Base-by-base conservation (phyloP, 2,888 invertebrate species). In the Lycophotia porphyrea region DNA sequence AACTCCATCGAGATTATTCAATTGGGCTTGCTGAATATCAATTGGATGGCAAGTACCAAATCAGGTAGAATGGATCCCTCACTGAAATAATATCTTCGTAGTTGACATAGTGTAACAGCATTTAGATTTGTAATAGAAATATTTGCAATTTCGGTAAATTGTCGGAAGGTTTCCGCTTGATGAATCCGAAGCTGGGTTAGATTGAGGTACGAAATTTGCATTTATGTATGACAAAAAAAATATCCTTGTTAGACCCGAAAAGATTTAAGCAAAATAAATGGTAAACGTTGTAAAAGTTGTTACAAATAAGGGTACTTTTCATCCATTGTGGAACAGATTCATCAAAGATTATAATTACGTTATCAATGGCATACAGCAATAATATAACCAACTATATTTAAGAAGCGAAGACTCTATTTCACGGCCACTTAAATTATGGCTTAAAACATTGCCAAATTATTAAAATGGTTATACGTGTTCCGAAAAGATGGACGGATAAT, bases 1-100 rank as follows among this genome's bases (percentile, higher is more conserved):
- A 88, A 91, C 89, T 90, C 88, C 84, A 87, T 88, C 82, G 87
- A 87, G 87, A 91, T 91, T 91, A 91, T 91, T 91, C 89, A 89
- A 91, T 92, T 90, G 90, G 86, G 88, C 87, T 89, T 89, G 84
- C 84, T 90, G 90, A 91, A 92, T 91, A 87, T 90, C 90, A 92
- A 93, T 92, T 90, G 86, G 87, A 87, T 87, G 82, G 86, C 78
- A 79, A 85, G 87, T 86, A 79, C 84, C 85, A 86, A 89, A 87
- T 88, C 87, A 87, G 87, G 88, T 87, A 85, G 86, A 87, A 87
- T 77, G 76, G 85, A 87, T 85, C 82, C 83, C 74, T 74, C 81
- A 81, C 89, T 89, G 88, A 87, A 90, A 89, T 90, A 90, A 90
- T 89, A 90, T 82, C 87, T 75, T 63, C 61, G 70, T 70, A 81